Base-by-base conservation (phyloP, 2,113 vertebrate genomes). In the Chiloscyllium plagiosum region DNA sequence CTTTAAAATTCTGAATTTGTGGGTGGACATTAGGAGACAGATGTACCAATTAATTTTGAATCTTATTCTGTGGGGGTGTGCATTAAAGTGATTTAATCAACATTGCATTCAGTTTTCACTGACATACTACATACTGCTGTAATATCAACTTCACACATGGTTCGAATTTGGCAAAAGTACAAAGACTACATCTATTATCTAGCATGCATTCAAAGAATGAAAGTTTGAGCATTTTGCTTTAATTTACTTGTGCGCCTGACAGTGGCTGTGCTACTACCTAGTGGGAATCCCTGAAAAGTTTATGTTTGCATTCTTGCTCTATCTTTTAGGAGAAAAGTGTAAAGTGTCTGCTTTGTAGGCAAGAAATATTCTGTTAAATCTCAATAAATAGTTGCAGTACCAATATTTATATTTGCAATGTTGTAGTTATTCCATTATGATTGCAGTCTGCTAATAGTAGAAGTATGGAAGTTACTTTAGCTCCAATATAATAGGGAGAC, bases 41-140 rank as follows among this genome's bases (percentile, higher is more conserved):
- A 93, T 93, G 13, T 93, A 29, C 17, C 90, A 93, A 93, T 93
- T 93, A 61, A 93, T 93, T 93, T 93, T 37, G 90, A 61, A 68
- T 93, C 90, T 68, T n/a, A 65, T 93, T 93, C 29, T 93, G 61
- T 93, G 56, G 90, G 90, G 33, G 56, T 22, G 61, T 66, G 33
- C 22, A 6, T 6, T 93, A 93, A 93, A 37, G 61, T 65, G 33
- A 93, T 93, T 68, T 93, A 93, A 93, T 93, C 61, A 68, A 61
- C 33, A 66, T 92, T 13, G 29, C 3, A 12, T 61, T 66, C 56
- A 66, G 61, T 65, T 66, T 15, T 92, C 89, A n/a, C 89, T 17
- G 26, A 12, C 42, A 93, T 68, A 68, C 33, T 68, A 12, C 15
- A 66, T 93, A 61, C 33, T 61, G 61, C 65, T 66, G 12, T 33